Percentiles rank a stretch among this genome's conserved stretches.
phyloP scores from a whole-genome alignment of 2,888 invertebrate genomes.

The Ophion ventricosus region DNA sequence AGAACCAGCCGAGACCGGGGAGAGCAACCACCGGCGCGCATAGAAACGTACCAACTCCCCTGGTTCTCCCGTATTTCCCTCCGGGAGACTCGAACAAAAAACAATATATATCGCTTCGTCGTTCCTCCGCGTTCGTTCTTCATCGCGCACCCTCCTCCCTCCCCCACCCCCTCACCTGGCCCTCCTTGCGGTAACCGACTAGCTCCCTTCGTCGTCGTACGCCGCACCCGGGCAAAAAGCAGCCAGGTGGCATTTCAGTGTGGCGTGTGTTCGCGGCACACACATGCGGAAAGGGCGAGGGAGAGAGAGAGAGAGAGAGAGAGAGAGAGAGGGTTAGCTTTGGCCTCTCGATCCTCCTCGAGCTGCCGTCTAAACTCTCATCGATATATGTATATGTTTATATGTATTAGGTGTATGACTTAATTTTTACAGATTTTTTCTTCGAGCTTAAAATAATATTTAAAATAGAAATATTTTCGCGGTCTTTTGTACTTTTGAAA shows the following conservation, averaged over 20 bases:
- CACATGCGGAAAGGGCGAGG: background rate
- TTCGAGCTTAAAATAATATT: too few relatives aligned
- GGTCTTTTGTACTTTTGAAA: too few relatives aligned
- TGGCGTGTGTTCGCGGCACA: slow-evolving; percentile 68
- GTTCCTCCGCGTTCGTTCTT: slow-evolving; percentile 51
- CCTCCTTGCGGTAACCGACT: slow-evolving; percentile 56
- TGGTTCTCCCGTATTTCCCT: slow-evolving; percentile 54
- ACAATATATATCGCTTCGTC: slow-evolving; percentile 72
- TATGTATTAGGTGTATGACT: too few relatives aligned
- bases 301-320: background rate
- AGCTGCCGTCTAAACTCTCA: slow-evolving; percentile 31
- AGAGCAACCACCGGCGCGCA: slow-evolving; percentile 30
- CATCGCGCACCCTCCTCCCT: too few relatives aligned
- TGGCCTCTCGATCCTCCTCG: slow-evolving; percentile 19
- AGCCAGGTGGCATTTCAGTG: slow-evolving; percentile 83
- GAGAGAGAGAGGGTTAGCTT: slow-evolving; percentile 8
- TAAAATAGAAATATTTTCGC: too few relatives aligned
- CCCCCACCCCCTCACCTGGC: too few relatives aligned
- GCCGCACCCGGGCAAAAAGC: slow-evolving; percentile 78
- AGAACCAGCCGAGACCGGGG: slow-evolving; percentile 54
- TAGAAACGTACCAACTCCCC: slow-evolving; percentile 43
- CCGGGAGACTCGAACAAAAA: slow-evolving; percentile 45
- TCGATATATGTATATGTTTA: too few relatives aligned
- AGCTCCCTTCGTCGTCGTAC: slow-evolving; percentile 44
- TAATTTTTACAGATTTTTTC: too few relatives aligned